Percentiles rank a stretch among this genome's conserved stretches.
Conservation (phyloP, 2,113 vertebrate species). For the Deroptyus accipitrinus region DNA sequence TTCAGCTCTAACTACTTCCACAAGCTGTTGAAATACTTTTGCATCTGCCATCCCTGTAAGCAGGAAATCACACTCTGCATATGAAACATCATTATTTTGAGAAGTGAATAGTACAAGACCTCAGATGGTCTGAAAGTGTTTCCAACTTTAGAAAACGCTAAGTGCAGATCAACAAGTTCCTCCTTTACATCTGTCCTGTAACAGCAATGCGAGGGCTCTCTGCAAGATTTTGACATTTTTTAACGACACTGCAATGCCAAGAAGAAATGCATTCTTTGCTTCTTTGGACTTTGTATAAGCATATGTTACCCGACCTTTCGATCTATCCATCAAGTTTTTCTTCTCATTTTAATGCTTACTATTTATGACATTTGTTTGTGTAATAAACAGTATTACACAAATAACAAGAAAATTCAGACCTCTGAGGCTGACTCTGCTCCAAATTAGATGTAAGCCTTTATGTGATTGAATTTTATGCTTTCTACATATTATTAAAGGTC, state of each 20-base stretch:
- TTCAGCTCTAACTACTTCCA: background rate
- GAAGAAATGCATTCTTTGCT: background rate
- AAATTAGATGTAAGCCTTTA: background rate
- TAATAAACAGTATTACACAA: background rate
- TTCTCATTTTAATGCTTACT: background rate
- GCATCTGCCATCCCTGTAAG: background rate
- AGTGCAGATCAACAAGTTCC: background rate
- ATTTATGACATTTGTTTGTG: background rate
- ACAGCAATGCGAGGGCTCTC: background rate
- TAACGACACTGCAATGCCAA: background rate
- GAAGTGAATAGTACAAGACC: background rate
- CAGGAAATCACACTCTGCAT: background rate
- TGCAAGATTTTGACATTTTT: background rate
- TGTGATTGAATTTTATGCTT: background rate
- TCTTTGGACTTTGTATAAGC: background rate
- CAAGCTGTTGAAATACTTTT: background rate
- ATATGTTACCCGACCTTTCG: background rate
- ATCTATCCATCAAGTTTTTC: background rate
- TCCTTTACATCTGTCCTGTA: background rate
- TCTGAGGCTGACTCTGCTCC: background rate
- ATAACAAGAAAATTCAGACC: background rate
- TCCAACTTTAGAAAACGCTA: background rate
- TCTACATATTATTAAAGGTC: background rate
- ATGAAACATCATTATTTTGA: background rate
- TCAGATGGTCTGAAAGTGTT: background rate